Conservation (phyloP, 2,797 vertebrate species). For the Babyrousa celebensis region DNA sequence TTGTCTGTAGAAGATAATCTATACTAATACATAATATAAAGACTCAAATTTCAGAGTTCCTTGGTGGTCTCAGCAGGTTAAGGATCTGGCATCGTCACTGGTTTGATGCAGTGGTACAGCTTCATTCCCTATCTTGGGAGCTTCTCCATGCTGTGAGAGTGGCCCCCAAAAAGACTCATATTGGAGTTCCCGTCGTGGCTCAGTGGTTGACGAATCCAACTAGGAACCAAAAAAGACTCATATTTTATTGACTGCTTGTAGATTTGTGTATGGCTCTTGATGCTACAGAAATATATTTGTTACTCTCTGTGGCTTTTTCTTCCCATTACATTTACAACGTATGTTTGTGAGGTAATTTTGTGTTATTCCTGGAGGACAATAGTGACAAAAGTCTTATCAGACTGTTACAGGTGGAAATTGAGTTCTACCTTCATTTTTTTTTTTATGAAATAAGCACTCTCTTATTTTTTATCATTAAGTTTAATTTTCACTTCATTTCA, state of each 20-base stretch:
- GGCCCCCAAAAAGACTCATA: background rate
- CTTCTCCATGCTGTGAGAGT: too few species aligned
- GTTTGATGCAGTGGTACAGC: too few species aligned
- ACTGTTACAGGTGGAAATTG: background rate
- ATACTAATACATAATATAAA: background rate
- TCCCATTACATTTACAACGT: constrained; percentile 34
- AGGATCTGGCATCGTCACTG: too few species aligned
- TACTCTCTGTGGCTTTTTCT: background rate
- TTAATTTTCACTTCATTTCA: constrained; percentile 41
- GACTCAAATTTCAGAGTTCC: background rate
- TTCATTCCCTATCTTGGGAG: too few species aligned
- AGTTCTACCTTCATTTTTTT: background rate
- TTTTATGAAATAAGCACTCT: background rate
- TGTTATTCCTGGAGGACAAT: background rate
- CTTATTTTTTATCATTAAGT: constrained; percentile 18
- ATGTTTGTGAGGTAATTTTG: constrained; percentile 19
- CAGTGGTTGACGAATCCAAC: too few species aligned
- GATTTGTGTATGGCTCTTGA: background rate
- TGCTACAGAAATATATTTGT: constrained; percentile 7
- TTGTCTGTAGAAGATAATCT: constrained; percentile 14
- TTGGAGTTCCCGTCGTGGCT: background rate
- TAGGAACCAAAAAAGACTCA: background rate
- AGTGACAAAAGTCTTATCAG: background rate
- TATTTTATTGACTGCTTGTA: background rate
- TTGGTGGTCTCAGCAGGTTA: too few species aligned